Percentiles rank a stretch among this genome's conserved stretches.
These are phyloP conservation scores for Siphlonurus alternatus DNA, from an alignment of 2,888 invertebrate genomes.

Conservation along the genomic window DNA sequence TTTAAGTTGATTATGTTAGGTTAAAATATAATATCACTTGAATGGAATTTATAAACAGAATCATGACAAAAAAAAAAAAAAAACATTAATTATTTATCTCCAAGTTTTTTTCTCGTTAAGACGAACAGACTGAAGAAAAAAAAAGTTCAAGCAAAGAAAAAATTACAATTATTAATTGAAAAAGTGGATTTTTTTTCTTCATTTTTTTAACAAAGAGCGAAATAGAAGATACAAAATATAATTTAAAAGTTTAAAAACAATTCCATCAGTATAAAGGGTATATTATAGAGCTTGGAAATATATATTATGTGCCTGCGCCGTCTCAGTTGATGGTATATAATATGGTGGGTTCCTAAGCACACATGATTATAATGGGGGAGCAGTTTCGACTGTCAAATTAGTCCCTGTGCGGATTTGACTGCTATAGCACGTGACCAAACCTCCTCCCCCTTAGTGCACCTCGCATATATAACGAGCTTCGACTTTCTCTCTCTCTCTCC, in stretches of 20 bases:
- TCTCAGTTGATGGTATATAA: too few relatives aligned
- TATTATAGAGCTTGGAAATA: too few relatives aligned
- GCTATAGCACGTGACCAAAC: neutral
- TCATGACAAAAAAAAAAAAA: neutral
- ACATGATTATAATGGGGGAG: neutral
- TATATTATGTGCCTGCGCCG: too few relatives aligned
- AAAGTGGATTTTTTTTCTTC: too few relatives aligned
- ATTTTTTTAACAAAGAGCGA: too few relatives aligned
- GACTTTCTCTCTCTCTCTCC: neutral
- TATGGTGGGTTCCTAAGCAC: neutral
- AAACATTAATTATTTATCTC: neutral
- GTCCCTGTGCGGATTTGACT: slow-evolving; percentile 1
- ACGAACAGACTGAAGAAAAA: neutral
- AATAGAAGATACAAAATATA: neutral
- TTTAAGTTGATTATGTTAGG: neutral
- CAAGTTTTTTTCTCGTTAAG: neutral
- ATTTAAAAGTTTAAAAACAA: neutral
- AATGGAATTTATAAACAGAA: too few relatives aligned
- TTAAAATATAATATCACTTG: neutral
- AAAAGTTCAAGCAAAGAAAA: neutral
- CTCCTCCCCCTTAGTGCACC: neutral
- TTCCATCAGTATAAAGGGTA: neutral
- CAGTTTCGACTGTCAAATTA: neutral
- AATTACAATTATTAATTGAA: neutral
- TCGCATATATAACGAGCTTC: neutral